A percentile compares a stretch with the other conserved stretches of the same genome.
Evolutionary conservation across 2,797 vertebrate genomes (phyloP).

Genomic region (Cyprinodon diabolis): DNA sequence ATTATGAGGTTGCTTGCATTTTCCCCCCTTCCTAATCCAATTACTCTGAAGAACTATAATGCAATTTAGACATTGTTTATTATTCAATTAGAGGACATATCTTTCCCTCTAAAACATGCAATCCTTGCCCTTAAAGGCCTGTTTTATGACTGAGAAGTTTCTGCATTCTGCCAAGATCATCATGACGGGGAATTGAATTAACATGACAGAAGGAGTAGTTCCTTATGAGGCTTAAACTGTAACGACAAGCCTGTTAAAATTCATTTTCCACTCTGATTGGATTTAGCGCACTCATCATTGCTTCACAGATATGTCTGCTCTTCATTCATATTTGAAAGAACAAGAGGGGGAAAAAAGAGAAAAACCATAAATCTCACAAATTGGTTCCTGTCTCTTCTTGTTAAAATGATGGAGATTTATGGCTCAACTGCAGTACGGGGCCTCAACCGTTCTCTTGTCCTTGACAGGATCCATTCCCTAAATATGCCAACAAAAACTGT

Average conservation of each 20-base stretch:
- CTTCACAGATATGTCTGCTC: slow-evolving; percentile 73
- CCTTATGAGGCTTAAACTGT: slow-evolving; percentile 76
- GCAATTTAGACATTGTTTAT: slow-evolving; percentile 80
- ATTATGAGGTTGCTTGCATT: slow-evolving; percentile 76
- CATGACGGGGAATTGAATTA: slow-evolving; percentile 79
- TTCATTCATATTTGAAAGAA: slow-evolving; percentile 79
- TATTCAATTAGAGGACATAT: slow-evolving; percentile 78
- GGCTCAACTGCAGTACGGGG: slow-evolving; percentile 45
- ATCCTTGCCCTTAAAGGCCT: slow-evolving; percentile 65
- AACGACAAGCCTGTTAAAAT: slow-evolving; percentile 82
- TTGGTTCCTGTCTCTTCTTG: slow-evolving; percentile 76
- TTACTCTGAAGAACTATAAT: slow-evolving; percentile 77
- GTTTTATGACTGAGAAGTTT: slow-evolving; percentile 76
- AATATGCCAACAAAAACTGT: slow-evolving; percentile 47
- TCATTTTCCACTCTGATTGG: slow-evolving; percentile 81
- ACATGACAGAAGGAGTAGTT: slow-evolving; percentile 74
- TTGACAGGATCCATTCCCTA: slow-evolving; percentile 47
- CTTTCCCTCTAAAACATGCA: slow-evolving; percentile 68
- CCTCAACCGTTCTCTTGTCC: slow-evolving; percentile 40
- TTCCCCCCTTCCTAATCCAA: slow-evolving; percentile 63
- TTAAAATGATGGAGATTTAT: slow-evolving; percentile 80
- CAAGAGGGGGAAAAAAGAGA: not conserved
- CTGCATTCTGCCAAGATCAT: slow-evolving; percentile 65
- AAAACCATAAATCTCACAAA: slow-evolving; percentile 80
- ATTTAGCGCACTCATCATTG: slow-evolving; percentile 74